Base-by-base conservation (phyloP, 2,888 invertebrate species). In the Melipona beecheii region DNA sequence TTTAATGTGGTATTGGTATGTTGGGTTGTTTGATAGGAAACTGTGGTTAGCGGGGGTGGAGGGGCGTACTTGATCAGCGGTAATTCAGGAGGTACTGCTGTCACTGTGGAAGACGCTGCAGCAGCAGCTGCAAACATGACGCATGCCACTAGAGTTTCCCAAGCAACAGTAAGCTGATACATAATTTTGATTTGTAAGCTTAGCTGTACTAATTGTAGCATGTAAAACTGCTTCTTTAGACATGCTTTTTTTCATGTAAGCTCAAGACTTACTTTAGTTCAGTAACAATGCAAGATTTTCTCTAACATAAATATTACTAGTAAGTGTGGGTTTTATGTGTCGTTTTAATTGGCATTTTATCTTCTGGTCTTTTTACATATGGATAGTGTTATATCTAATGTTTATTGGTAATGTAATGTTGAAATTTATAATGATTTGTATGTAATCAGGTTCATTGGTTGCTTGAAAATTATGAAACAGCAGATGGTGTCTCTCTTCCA, bases 391-490 rank as follows among this genome's bases (percentile, higher is more conserved):
- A 24, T 19, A 50, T 80, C 5, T 17, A 21, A 27, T 54, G 79
- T 31, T 31, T 5, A 4, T 31, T 19, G 54, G 15, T 52, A 52
- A 74, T 27, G 19, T 64, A 3, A 64, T 43, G 65, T 19, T 65
- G 27, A 43, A 56, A 17, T 31, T 43, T 27, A 19, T 58, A 73
- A 52, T 27, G 19, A 31, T 54, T 65, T 27, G n/a, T 62, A 15
- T 60, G 17, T 60, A 82, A 82, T 70, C 91, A 97, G 97, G 97
- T 98, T 73, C 97, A 98, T 95, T 99, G 99, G 99, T 96, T 99
- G 91, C 96, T 99, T 92, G 98, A 99, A 94, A 99, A 99, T 95
- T 99, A 99, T 95, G 99, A 99, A 95, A 99, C 98, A 64, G 99
- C 99, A 4, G 99, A 99, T 94, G 97, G 97, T 24, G 98, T 98